phyloP scores from a whole-genome alignment of 2,888 invertebrate genomes.

The Ennomos fuscantarius region DNA sequence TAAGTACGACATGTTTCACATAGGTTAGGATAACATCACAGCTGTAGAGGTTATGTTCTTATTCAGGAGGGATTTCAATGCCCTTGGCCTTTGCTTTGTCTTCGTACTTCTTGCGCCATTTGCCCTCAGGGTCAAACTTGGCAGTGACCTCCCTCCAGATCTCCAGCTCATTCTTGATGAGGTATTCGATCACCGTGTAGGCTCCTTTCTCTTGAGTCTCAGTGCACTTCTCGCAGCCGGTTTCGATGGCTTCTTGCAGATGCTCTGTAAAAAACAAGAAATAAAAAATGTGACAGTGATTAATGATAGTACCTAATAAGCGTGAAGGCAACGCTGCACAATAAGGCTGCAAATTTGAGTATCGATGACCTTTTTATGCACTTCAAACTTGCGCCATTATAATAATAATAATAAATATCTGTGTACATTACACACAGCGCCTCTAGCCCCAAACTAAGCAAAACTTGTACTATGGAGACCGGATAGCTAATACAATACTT shows the following conservation, averaged over 20 bases:
- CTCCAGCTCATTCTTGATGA: conserved; percentile 87
- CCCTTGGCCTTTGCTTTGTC: conserved; percentile 83
- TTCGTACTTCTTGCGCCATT: conserved; percentile 87
- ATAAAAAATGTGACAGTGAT: too few species aligned
- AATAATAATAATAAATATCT: too few species aligned
- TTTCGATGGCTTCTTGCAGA: conserved; percentile 88
- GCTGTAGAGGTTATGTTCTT: conserved; percentile 3
- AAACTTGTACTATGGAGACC: too few species aligned
- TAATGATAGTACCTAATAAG: too few species aligned
- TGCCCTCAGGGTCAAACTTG: conserved; percentile 89
- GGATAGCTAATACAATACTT: too few species aligned
- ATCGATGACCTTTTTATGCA: too few species aligned
- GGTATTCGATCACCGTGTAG: conserved; percentile 86
- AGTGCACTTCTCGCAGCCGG: conserved; percentile 88
- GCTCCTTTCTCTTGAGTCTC: conserved; percentile 87
- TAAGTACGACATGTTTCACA: too few species aligned
- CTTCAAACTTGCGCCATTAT: too few species aligned
- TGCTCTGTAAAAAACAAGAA: conserved; percentile 70
- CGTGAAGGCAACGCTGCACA: too few species aligned
- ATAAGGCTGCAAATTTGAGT: too few species aligned
- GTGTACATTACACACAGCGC: too few species aligned
- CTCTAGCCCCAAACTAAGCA: too few species aligned
- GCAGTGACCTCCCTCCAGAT: conserved; percentile 87
- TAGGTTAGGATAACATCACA: background rate
- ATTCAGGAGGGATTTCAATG: conserved; percentile 61